phyloP scores from a whole-genome alignment of 23 tunicate genomes.

The Oikopleura dioica region DNA sequence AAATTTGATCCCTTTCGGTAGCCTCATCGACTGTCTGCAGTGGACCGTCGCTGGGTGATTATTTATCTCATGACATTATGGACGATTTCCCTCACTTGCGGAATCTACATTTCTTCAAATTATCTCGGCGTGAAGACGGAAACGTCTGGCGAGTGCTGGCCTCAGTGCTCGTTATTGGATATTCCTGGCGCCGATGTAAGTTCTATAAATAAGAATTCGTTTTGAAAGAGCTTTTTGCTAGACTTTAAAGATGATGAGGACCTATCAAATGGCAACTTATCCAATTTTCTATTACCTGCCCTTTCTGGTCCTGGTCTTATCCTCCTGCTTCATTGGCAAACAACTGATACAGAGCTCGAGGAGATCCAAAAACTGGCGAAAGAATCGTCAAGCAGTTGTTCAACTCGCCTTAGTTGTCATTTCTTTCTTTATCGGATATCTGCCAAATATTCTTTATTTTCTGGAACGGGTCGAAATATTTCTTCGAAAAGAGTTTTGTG shows the following conservation, averaged over 20 bases:
- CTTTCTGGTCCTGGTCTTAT: not conserved
- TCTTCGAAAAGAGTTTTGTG: too few relatives aligned
- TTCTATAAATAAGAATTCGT: not conserved
- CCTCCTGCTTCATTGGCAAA: not conserved
- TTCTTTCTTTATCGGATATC: not conserved
- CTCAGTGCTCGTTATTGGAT: not conserved
- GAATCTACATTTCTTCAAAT: not conserved
- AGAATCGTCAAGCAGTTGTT: not conserved
- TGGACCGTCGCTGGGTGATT: not conserved
- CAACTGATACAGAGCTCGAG: not conserved
- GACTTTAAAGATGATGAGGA: too few relatives aligned
- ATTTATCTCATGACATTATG: not conserved
- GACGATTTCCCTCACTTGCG: not conserved
- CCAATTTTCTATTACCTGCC: not conserved
- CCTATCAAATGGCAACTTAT: too few relatives aligned
- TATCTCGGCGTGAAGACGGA: not conserved
- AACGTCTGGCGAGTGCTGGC: not conserved
- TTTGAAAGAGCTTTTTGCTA: not conserved
- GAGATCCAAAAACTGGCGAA: not conserved
- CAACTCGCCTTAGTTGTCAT: constrained; percentile 2
- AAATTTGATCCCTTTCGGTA: too few relatives aligned
- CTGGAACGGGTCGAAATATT: not conserved
- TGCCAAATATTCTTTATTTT: not conserved
- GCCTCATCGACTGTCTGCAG: not conserved
- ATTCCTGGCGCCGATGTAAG: not conserved